Conservation (phyloP, 2,888 invertebrate species). For the Lepidocyrtinus sp. region DNA sequence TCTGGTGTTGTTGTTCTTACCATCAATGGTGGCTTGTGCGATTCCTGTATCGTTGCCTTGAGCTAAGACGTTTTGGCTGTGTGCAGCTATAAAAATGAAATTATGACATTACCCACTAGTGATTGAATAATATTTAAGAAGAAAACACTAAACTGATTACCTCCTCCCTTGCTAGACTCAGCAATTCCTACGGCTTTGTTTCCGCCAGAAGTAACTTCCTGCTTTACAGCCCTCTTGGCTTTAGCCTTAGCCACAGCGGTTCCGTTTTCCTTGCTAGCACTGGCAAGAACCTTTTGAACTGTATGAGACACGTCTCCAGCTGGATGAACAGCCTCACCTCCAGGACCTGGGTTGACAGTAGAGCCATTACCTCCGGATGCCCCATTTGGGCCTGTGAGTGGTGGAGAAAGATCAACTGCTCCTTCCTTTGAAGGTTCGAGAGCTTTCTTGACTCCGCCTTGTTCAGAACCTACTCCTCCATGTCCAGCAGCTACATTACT, state of each 20-base stretch:
- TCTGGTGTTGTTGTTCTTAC: conserved; percentile 1
- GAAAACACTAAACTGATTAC: neutral
- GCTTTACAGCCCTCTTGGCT: conserved; percentile 44
- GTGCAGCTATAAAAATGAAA: conserved; percentile 11
- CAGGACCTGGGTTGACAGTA: too few relatives aligned
- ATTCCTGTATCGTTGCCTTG: conserved; percentile 20
- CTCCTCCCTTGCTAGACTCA: conserved; percentile 32
- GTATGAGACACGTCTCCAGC: conserved; percentile 11
- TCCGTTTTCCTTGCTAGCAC: conserved; percentile 32
- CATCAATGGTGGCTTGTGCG: conserved; percentile 36
- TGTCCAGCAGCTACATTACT: conserved; percentile 8
- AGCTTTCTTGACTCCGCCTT: too few relatives aligned
- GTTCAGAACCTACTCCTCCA: neutral
- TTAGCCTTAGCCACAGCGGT: conserved; percentile 37
- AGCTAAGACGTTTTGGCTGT: conserved; percentile 26
- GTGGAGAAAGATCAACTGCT: neutral
- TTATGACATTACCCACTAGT: too few relatives aligned
- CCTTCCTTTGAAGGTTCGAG: too few relatives aligned
- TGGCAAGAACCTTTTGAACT: conserved; percentile 21
- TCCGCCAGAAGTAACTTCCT: conserved; percentile 12
- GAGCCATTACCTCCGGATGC: conserved; percentile 6
- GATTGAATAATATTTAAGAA: too few relatives aligned
- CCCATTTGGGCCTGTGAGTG: conserved; percentile 11
- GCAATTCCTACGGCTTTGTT: conserved; percentile 34
- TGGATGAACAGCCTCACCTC: neutral